phyloP scores from a whole-genome alignment of 1,140 invertebrate genomes.

The Dreissena rostriformis region DNA sequence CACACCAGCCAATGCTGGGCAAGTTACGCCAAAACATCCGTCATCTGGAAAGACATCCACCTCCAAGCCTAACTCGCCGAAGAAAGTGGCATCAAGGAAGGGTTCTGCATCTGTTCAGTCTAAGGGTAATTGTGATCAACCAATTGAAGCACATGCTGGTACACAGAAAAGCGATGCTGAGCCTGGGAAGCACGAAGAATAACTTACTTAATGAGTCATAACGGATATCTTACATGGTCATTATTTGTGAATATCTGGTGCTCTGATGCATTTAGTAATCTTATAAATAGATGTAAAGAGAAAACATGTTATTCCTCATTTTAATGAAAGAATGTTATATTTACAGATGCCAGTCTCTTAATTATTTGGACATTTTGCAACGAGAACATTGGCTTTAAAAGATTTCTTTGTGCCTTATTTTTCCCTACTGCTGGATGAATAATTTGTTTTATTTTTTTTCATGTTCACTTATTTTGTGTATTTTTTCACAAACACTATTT shows the following conservation, averaged over 20 bases:
- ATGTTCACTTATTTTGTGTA: no score
- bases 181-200: neutral
- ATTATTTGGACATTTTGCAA: no score
- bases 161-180: neutral
- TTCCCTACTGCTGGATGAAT: no score
- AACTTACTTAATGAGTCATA: neutral
- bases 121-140: neutral
- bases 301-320: no score
- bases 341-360: no score
- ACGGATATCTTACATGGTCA: neutral
- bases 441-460: no score
- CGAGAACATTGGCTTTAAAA: no score
- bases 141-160: neutral
- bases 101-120: constrained; percentile 2
- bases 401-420: no score
- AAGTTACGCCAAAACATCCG: neutral
- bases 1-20: neutral
- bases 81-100: constrained; percentile 37
- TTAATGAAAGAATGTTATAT: no score
- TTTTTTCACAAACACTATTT: no score
- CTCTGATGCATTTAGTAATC: constrained; percentile 1
- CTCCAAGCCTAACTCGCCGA: neutral
- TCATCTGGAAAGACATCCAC: neutral
- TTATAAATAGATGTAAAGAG: no score
- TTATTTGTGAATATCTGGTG: neutral